Evolutionary conservation across 2,797 vertebrate species (phyloP), one percentile per base, ranked within the genome.

Genomic region (Alca torda): DNA sequence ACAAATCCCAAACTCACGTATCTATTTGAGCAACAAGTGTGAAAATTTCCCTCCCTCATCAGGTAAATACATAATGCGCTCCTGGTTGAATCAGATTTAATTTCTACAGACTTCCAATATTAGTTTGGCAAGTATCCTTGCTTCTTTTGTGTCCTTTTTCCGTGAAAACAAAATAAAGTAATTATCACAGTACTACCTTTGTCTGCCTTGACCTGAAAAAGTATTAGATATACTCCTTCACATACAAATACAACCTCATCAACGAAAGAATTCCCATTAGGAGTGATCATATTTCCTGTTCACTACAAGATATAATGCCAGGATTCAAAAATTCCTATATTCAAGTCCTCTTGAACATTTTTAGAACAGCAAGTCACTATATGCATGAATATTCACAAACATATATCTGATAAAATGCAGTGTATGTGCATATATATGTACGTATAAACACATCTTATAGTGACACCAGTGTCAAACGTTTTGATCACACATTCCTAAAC

Each of bases 21-120:
- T 74, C 60, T 87, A 84, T 61, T 83, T 85, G n/a, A 95, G 92
- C 75, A 96, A 89, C 53, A 90, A 81, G 89, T 95, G 76, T 94
- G 82, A 95, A 89, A 87, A 91, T 84, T 93, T 91, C 39, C 78
- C 76, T 86, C 72, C 51, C 61, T 92, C 94, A 81, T 77, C 86
- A 95, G 68, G 65, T 72, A 89, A 92, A 91, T 61, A 85, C 5
- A 95, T 54, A 81, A 80, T 50, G 59, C 1, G 1, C 30, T 73
- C 51, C 28, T 53, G 23, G 39, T 35, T 95, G 59, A 95, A 91
- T 94, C 84, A 93, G 90, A 94, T 93, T 91, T 91, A 92, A 94
- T 96, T 95, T 95, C 76, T 81, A 37, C 46, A 72, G 73, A 78
- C 51, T 88, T 91, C 39, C 13, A 26, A 65, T 91, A 93, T 91